Evolutionary conservation across 2,797 vertebrate species (phyloP).

Genomic region (Saguinus oedipus): DNA sequence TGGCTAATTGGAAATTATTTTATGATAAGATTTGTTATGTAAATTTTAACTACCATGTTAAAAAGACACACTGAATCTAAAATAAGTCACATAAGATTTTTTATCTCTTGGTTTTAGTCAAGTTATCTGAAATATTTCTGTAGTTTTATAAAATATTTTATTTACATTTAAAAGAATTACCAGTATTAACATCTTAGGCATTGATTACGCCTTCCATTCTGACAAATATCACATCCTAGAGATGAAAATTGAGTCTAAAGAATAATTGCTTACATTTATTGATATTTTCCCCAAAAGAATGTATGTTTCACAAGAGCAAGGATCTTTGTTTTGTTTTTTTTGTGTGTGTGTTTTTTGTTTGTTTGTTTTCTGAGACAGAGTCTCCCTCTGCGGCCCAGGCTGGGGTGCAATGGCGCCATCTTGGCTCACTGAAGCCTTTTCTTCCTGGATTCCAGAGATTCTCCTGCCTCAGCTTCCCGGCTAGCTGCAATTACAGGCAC

Average conservation of each 20-base stretch:
- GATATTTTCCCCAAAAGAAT: neutral
- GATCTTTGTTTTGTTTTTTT: neutral
- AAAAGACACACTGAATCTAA: neutral
- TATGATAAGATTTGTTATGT: neutral
- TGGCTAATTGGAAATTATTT: neutral
- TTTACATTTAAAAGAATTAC: neutral
- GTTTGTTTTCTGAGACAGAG: neutral
- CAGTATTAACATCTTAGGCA: neutral
- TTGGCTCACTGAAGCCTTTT: neutral
- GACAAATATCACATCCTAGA: neutral
- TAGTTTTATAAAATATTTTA: neutral
- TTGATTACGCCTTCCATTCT: neutral
- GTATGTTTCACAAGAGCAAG: neutral
- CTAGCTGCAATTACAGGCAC: neutral
- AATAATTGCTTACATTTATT: neutral
- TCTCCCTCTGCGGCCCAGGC: neutral
- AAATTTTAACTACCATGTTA: neutral
- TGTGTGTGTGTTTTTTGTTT: neutral
- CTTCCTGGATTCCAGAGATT: neutral
- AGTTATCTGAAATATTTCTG: neutral
- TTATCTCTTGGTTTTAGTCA: neutral
- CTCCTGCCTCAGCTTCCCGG: neutral
- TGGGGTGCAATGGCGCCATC: neutral
- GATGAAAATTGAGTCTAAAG: neutral
- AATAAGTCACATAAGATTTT: neutral